These are phyloP conservation scores for Phortica variegata DNA, from an alignment of 1,140 invertebrate species.

Conservation along the genomic window DNA sequence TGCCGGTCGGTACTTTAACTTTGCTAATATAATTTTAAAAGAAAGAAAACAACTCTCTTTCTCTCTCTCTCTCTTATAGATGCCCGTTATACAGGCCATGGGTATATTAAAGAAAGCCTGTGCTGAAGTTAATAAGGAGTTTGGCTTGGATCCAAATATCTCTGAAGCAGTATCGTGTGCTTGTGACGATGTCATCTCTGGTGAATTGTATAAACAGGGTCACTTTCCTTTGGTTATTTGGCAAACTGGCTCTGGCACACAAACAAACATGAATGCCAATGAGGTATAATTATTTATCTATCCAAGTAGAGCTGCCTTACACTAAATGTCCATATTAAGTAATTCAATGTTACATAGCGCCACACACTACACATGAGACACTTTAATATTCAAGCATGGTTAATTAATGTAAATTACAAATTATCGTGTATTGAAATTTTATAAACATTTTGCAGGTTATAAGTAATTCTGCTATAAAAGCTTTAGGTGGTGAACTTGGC, in stretches of 20 bases:
- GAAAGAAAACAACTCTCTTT: not conserved
- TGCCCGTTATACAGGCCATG: constrained; percentile 90
- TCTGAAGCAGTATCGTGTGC: constrained; percentile 87
- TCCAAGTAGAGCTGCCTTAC: too few relatives aligned
- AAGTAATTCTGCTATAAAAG: constrained; percentile 92
- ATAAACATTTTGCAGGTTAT: constrained; percentile 74
- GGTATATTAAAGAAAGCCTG: constrained; percentile 97
- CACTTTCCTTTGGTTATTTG: constrained; percentile 98
- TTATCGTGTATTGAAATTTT: too few relatives aligned
- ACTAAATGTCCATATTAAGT: too few relatives aligned
- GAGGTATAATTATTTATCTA: constrained; percentile 66
- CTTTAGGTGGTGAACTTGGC: constrained; percentile 89
- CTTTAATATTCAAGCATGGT: too few relatives aligned
- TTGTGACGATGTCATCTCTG: constrained; percentile 93
- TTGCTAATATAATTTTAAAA: not conserved
- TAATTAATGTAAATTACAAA: too few relatives aligned
- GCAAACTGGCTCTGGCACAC: constrained; percentile 99
- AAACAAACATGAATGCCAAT: constrained; percentile 99
- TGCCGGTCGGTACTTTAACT: constrained; percentile 73
- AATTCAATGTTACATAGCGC: too few relatives aligned
- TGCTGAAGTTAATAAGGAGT: constrained; percentile 92
- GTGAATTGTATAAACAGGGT: constrained; percentile 81
- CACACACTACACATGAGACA: too few relatives aligned
- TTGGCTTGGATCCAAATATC: constrained; percentile 86
- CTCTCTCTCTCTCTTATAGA: constrained; percentile 56